These are phyloP conservation scores for Gryllus bimaculatus DNA, from an alignment of 1,140 invertebrate genomes.

Conservation along the genomic window DNA sequence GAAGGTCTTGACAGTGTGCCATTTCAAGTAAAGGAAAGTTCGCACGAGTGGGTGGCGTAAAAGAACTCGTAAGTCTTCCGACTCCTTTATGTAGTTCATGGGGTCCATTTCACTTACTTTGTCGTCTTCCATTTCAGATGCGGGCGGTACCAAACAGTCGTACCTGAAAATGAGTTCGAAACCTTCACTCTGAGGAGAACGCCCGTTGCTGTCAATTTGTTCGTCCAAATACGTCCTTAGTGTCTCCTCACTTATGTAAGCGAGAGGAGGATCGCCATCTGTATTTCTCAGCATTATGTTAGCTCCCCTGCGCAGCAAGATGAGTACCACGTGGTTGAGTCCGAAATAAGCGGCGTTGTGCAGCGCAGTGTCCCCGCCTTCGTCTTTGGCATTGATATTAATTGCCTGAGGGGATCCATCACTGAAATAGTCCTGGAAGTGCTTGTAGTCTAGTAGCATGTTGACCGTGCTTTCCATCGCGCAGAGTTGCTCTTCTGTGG, in stretches of 20 bases:
- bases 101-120: slow-evolving; percentile 44
- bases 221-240: slow-evolving; percentile 59
- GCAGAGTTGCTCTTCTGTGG: not conserved
- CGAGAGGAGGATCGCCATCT: slow-evolving; percentile 54
- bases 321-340: slow-evolving; percentile 44
- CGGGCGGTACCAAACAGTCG: slow-evolving; percentile 36
- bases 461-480: not conserved
- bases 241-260: slow-evolving; percentile 52
- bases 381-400: slow-evolving; percentile 56
- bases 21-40: slow-evolving; percentile 71
- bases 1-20: slow-evolving; percentile 48
- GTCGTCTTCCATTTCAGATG: slow-evolving; percentile 43
- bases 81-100: slow-evolving; percentile 53
- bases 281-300: slow-evolving; percentile 57
- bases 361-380: slow-evolving; percentile 63
- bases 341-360: slow-evolving; percentile 70
- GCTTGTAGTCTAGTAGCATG: not conserved
- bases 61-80: slow-evolving; percentile 49
- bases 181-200: slow-evolving; percentile 33
- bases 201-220: slow-evolving; percentile 49
- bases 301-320: slow-evolving; percentile 54
- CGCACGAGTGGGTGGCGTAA: slow-evolving; percentile 68
- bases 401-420: slow-evolving; percentile 22
- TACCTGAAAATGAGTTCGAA: not conserved
- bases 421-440: not conserved